Base-by-base conservation (phyloP, 2,888 invertebrate genomes). In the Syrphus vitripennis region DNA sequence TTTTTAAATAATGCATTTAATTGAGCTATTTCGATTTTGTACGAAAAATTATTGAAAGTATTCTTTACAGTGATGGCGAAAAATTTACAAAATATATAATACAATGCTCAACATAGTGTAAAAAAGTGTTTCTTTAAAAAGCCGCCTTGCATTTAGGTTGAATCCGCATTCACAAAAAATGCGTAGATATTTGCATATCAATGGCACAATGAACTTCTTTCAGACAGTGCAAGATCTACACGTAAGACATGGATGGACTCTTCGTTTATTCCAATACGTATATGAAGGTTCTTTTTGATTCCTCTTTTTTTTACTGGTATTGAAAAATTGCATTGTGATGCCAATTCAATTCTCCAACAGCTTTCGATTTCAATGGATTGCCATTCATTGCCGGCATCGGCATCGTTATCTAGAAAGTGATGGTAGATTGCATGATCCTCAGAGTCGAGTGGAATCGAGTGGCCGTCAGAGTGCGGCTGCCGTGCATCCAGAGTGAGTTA, bases 321-420 rank as follows among this genome's bases (percentile, higher is more conserved):
- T 45, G 16, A 31, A 71, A 59, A 71, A 59, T 63, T 45, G 45
- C 57, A 83, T 83, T 80, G 75, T 75, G 50, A 84, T 84, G 80
- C 71, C 84, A 84, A 72, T 0, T 61, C 70, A 45, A 71, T 80
- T 45, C 67, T 69, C 37, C 61, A 21, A 31, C 67, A 45, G 84
- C 84, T 84, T 84, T 84, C 84, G 84, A 76, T 84, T 84, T 84
- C 67, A 72, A 72, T 72, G 48, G 84, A 77, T 75, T 67, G 80
- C 34, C 59, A 63, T 74, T 57, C 72, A 53, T 63, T 34, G 72
- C 42, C 74, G 71, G 72, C 59, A 50, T 72, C 74, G 71, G 72
- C 59, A 50, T 72, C 59, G 69, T 61, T 59, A 61, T 76, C 76
- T 71, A 80, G 84, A 84, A 84, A 81, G 84, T 80, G n/a, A n/a